Percentiles rank a stretch among this genome's conserved stretches.
These are phyloP conservation scores for Caenorhabditis latens DNA, from an alignment of 1,140 invertebrate genomes.

Conservation along the genomic window DNA sequence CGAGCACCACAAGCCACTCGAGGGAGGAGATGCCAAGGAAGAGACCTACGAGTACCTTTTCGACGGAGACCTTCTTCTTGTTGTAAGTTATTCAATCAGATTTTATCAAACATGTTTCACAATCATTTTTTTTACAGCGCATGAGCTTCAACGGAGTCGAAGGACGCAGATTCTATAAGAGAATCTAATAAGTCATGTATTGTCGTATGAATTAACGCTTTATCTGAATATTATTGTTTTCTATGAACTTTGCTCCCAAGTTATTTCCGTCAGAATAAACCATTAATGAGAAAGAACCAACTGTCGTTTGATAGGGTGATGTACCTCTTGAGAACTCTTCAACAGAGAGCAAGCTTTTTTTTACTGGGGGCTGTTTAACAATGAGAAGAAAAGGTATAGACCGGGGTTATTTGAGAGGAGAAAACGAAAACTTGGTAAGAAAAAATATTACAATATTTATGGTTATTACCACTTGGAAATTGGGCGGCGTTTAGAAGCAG, in stretches of 20 bases:
- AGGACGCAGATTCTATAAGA: constrained; percentile 66
- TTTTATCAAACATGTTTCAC: background rate
- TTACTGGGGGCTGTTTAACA: no score
- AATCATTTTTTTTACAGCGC: constrained; percentile 52
- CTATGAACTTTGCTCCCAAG: background rate
- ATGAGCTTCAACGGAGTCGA: constrained; percentile 65
- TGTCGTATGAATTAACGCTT: background rate
- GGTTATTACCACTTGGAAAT: no score
- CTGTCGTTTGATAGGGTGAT: no score
- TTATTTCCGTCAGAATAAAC: no score
- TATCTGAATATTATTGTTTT: background rate
- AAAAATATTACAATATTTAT: no score
- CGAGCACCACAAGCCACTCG: constrained; percentile 63
- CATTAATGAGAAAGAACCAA: no score
- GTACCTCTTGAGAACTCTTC: no score
- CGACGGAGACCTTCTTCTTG: constrained; percentile 65
- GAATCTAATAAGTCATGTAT: background rate
- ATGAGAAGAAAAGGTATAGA: no score
- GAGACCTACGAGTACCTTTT: constrained; percentile 68
- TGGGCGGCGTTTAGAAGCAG: no score
- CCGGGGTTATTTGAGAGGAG: no score
- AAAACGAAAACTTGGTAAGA: no score
- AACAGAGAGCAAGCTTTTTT: no score
- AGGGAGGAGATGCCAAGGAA: constrained; percentile 62
- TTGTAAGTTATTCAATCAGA: constrained; percentile 13